These are phyloP conservation scores for Caenorhabditis inopinata DNA, from an alignment of 1,140 invertebrate genomes.

Conservation along the genomic window DNA sequence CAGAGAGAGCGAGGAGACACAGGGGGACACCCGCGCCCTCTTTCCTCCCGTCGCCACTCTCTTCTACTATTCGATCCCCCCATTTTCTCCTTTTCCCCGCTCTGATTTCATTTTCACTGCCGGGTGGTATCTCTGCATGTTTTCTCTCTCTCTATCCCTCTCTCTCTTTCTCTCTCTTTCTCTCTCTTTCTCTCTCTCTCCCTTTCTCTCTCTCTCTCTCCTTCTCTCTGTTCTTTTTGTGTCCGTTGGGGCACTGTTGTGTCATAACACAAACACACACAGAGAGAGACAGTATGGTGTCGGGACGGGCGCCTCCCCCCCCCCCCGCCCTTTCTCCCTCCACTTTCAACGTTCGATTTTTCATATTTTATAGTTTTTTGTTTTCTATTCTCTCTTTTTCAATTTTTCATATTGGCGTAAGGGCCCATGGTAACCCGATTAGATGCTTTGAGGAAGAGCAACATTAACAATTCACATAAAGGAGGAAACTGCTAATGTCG, in stretches of 20 bases:
- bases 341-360: background rate
- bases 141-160: background rate
- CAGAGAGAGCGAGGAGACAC: background rate
- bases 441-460: too few relatives aligned
- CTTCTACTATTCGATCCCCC: background rate
- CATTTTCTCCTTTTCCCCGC: background rate
- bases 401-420: too few relatives aligned
- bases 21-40: constrained; percentile 29
- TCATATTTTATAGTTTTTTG: too few relatives aligned
- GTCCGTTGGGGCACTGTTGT: background rate
- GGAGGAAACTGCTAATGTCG: too few relatives aligned
- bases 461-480: too few relatives aligned
- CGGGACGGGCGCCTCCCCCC: constrained; percentile 10
- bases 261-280: constrained; percentile 32
- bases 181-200: background rate
- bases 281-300: constrained; percentile 29
- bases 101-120: background rate
- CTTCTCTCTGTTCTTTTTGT: background rate
- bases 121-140: background rate
- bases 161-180: background rate
- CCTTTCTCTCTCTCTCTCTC: background rate
- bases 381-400: too few relatives aligned
- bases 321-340: background rate
- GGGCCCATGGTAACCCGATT: too few relatives aligned
- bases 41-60: constrained; percentile 24